These are phyloP conservation scores for Tetramorium bicarinatum DNA, from an alignment of 2,888 invertebrate species.

Conservation along the genomic window DNA sequence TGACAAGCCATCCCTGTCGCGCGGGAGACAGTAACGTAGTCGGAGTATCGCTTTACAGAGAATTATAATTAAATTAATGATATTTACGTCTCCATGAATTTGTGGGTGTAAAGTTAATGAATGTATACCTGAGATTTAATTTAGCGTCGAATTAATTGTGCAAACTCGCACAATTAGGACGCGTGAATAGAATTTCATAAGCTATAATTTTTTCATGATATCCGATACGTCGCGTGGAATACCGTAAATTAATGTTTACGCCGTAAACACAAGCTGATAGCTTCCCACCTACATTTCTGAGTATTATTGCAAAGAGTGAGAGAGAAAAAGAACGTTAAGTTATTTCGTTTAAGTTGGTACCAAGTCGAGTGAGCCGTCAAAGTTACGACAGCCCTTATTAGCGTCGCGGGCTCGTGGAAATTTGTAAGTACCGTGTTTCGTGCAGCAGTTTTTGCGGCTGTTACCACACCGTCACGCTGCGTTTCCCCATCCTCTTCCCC, in stretches of 20 bases:
- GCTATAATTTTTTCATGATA: background rate
- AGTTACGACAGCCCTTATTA: background rate
- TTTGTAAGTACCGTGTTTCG: background rate
- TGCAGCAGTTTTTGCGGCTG: background rate
- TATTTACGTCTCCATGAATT: background rate
- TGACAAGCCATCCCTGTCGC: background rate
- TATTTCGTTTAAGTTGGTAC: background rate
- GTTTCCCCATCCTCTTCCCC: background rate
- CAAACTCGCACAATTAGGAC: background rate
- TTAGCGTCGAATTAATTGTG: background rate
- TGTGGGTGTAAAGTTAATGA: background rate
- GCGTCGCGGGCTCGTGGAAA: background rate
- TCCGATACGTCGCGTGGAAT: background rate
- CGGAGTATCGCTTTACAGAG: background rate
- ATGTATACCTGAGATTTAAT: background rate
- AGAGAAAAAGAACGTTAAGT: background rate
- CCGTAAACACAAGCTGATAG: background rate
- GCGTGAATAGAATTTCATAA: background rate
- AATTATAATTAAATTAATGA: conserved; percentile 15
- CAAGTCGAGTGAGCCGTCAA: background rate
- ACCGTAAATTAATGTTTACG: background rate
- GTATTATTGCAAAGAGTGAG: background rate
- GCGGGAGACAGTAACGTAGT: conserved; percentile 17
- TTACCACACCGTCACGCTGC: background rate
- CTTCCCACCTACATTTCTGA: background rate